Evolutionary conservation across 2,797 vertebrate species (phyloP).

Genomic region (Girardinus metallicus): DNA sequence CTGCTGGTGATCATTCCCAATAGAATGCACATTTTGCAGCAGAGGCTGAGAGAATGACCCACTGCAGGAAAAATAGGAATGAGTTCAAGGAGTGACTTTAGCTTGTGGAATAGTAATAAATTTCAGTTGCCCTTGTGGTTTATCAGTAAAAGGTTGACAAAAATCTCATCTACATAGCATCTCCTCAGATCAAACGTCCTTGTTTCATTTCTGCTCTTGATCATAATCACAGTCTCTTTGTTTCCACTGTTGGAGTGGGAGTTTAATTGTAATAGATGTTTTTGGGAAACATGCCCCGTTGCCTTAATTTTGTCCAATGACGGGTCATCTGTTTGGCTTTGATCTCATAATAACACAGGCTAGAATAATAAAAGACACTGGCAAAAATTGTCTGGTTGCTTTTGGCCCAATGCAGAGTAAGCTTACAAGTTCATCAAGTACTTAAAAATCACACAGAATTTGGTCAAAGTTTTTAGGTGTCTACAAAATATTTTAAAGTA

Average conservation of each 20-base stretch:
- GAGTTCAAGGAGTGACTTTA: background rate
- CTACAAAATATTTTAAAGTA: background rate
- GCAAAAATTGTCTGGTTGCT: background rate
- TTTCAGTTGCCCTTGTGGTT: background rate
- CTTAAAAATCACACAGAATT: background rate
- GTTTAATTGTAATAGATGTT: background rate
- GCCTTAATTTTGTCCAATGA: background rate
- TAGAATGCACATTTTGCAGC: background rate
- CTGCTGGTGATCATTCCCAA: background rate
- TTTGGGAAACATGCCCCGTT: background rate
- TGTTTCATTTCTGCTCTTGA: background rate
- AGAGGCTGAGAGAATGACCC: background rate
- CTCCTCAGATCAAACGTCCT: background rate
- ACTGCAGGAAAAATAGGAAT: background rate
- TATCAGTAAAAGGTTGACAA: background rate
- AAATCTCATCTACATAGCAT: background rate
- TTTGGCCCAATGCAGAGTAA: background rate
- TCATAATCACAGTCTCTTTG: background rate
- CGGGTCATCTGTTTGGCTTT: background rate
- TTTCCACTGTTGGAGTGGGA: background rate
- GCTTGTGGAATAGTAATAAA: background rate
- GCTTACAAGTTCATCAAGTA: background rate
- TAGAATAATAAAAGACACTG: background rate
- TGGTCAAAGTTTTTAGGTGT: too few relatives aligned
- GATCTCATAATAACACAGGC: background rate